Evolutionary conservation across 1,140 invertebrate genomes (phyloP), one percentile per base, ranked within the genome.

Genomic region (Trypoxylus dichotomus): DNA sequence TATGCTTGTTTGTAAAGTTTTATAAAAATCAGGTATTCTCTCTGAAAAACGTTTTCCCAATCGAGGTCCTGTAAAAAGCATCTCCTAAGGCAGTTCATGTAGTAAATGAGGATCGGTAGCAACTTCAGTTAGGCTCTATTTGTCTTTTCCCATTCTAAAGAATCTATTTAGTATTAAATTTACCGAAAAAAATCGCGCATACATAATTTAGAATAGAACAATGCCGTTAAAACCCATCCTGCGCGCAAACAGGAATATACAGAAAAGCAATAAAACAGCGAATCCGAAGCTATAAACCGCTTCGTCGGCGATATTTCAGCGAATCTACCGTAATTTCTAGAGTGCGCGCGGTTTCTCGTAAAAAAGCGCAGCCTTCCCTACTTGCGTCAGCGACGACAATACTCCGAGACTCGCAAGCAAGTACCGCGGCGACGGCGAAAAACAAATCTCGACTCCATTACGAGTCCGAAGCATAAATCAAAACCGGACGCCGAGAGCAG

Each of bases 361-460:
- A 29, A 68, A 68, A 68, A 27, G 13, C 13, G 7, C 21, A 6
- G 5, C 47, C 47, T 24, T 3, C 10, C 60, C 19, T 15, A 68
- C 24, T 29, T 24, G 11, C 24, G n/a, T n/a, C n/a, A n/a, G n/a
- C n/a, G n/a, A n/a, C n/a, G 27, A 68, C 60, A 68, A 68, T 68
- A 29, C 11, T n/a, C 19, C 24, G 11, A 8, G 60, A 10, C 11
- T 15, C 1, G 7, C 19, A 24, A 15, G 60, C 60, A 68, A 54
- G 47, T 15, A 54, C 47, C 15, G n/a, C 47, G 21, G 24, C 60
- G 60, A 29, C 24, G 27, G 27, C 60, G 60, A 27, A 68, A 68
- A 68, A 29, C 60, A 27, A 68, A 68, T 68, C 60, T 68, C 60
- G 60, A 68, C 21, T 68, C 60, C 27, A 68, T 68, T 68, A 68